Percentiles rank a stretch among this genome's conserved stretches.
Conservation (phyloP, 1,140 invertebrate genomes). For the Spodoptera frugiperda region DNA sequence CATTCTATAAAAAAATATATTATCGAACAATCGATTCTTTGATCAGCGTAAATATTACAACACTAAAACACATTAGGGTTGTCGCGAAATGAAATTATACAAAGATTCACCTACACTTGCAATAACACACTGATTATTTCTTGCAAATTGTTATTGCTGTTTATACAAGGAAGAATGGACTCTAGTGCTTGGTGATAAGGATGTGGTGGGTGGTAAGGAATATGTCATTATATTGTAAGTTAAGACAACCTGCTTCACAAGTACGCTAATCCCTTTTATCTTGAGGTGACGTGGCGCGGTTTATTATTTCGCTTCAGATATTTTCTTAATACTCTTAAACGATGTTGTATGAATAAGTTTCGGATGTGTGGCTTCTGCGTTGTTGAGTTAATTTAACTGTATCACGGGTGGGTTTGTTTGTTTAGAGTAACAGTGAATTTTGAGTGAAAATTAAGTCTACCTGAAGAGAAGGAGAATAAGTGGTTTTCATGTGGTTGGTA, state of each 20-base stretch:
- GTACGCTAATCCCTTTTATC: conserved; percentile 83
- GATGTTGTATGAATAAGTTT: conserved; percentile 57
- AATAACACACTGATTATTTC: conserved; percentile 82
- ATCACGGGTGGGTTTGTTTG: conserved; percentile 10
- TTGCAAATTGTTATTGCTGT: conserved; percentile 63
- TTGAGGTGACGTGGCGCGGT: conserved; percentile 81
- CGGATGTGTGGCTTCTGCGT: conserved; percentile 24
- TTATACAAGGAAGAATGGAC: background rate
- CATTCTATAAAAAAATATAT: background rate
- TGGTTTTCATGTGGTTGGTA: too few relatives aligned
- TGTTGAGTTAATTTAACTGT: conserved; percentile 19
- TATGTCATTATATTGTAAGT: conserved; percentile 22
- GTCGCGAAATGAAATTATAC: conserved; percentile 84
- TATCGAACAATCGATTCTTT: conserved; percentile 35
- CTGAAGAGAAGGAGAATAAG: too few relatives aligned
- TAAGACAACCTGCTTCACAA: conserved; percentile 78
- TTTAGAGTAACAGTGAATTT: too few relatives aligned
- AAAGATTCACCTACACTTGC: conserved; percentile 79
- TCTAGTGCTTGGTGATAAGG: background rate
- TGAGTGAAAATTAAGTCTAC: too few relatives aligned
- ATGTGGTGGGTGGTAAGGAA: background rate
- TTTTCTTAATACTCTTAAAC: conserved; percentile 66
- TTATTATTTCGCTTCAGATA: conserved; percentile 83
- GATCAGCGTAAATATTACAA: conserved; percentile 41
- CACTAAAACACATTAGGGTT: conserved; percentile 75